Evolutionary conservation across 2,888 invertebrate species (phyloP).

Genomic region (Xylocampa areola): DNA sequence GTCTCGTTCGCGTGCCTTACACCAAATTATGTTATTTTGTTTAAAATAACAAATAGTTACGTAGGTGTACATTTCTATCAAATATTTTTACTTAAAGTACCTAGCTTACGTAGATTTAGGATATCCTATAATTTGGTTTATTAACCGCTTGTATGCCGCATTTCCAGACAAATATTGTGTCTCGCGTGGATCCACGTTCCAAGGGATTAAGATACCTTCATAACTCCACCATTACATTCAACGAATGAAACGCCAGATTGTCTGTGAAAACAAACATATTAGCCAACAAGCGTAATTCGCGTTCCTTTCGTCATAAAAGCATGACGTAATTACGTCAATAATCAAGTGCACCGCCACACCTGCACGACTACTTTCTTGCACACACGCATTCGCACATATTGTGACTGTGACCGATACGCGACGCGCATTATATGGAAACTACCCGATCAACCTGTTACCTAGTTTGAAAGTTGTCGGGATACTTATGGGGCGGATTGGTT

Average conservation of each 20-base stretch:
- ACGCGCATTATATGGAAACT: conserved; percentile 28
- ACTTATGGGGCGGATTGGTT: conserved; percentile 19
- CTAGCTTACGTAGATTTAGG: too few species aligned
- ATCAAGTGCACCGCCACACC: conserved; percentile 62
- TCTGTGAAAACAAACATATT: conserved; percentile 19
- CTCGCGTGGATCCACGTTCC: too few species aligned
- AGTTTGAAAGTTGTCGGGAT: conserved; percentile 41
- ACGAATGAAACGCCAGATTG: conserved; percentile 9
- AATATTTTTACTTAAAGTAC: too few species aligned
- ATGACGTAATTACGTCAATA: conserved; percentile 62
- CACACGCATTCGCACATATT: conserved; percentile 36
- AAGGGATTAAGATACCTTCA: too few species aligned
- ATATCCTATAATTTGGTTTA: too few species aligned
- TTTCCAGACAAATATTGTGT: too few species aligned
- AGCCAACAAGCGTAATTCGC: conserved; percentile 15
- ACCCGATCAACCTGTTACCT: conserved; percentile 19
- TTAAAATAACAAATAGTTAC: too few species aligned
- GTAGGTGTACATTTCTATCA: too few species aligned
- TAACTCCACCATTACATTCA: not conserved
- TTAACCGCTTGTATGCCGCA: too few species aligned
- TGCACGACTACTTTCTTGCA: conserved; percentile 65
- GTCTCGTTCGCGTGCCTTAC: too few species aligned
- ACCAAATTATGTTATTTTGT: too few species aligned
- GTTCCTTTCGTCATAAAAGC: conserved; percentile 22
- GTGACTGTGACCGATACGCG: conserved; percentile 37